Evolutionary conservation across 2,888 invertebrate genomes (phyloP).

Genomic region (Venustoraphidia nigricollis): DNA sequence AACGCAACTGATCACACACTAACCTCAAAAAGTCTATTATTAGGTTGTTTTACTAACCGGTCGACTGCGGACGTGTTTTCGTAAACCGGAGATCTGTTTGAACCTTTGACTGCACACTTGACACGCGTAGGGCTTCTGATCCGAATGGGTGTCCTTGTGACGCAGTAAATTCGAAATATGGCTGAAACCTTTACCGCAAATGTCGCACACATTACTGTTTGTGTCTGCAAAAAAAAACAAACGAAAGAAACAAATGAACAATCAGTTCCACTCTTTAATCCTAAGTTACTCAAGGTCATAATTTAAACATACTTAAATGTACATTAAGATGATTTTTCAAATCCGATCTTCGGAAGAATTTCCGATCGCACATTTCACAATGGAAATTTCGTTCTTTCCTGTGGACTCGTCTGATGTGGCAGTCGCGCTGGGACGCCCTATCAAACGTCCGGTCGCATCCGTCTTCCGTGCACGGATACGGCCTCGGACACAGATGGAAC

Average conservation of each 20-base stretch:
- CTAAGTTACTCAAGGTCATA: too few relatives aligned
- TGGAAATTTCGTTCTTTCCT: background rate
- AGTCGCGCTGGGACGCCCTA: background rate
- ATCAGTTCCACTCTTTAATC: too few relatives aligned
- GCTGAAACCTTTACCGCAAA: background rate
- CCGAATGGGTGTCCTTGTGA: background rate
- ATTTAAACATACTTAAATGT: background rate
- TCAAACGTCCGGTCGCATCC: background rate
- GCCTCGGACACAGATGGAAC: background rate
- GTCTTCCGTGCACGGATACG: background rate
- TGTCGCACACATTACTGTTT: conserved; percentile 1
- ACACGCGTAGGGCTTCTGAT: background rate
- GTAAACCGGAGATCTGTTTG: background rate
- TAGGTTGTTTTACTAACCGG: too few relatives aligned
- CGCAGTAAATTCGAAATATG: conserved; percentile 1
- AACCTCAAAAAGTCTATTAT: too few relatives aligned
- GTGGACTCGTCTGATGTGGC: background rate
- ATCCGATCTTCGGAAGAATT: background rate
- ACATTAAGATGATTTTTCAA: background rate
- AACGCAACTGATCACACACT: too few relatives aligned
- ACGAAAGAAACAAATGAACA: background rate
- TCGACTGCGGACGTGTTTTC: background rate
- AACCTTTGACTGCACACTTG: background rate
- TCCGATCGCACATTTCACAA: background rate
- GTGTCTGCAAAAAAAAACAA: background rate